A percentile compares a stretch with the other conserved stretches of the same genome.
phyloP scores from a whole-genome alignment of 2,888 invertebrate species.

The Pterostichus niger region DNA sequence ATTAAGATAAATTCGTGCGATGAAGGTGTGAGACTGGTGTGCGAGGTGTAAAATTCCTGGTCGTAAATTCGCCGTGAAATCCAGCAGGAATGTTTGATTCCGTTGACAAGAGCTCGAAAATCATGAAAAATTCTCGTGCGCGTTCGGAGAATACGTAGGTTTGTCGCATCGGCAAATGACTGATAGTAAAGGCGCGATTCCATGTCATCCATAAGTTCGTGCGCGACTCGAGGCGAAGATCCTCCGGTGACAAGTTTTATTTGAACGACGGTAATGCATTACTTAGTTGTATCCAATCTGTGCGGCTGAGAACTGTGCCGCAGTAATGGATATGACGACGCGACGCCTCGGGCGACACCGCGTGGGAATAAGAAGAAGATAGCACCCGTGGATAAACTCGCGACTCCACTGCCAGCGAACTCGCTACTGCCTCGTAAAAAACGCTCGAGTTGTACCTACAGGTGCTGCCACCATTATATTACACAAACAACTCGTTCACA shows the following conservation, averaged over 20 bases:
- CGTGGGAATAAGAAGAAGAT: conserved; percentile 54
- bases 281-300: conserved; percentile 63
- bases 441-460: background rate
- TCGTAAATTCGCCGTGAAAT: conserved; percentile 23
- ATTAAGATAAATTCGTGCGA: conserved; percentile 22
- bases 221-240: background rate
- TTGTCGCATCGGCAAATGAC: conserved; percentile 8
- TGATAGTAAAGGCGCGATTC: conserved; percentile 32
- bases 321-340: conserved; percentile 48
- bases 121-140: conserved; percentile 36
- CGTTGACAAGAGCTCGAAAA: conserved; percentile 40
- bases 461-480: background rate
- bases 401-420: too few species aligned
- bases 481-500: background rate
- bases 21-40: conserved; percentile 3
- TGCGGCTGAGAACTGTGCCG: conserved; percentile 36
- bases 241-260: conserved; percentile 55
- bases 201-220: conserved; percentile 43
- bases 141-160: background rate
- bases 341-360: conserved; percentile 18
- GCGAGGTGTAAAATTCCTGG: conserved; percentile 9
- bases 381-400: conserved; percentile 2
- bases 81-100: conserved; percentile 29
- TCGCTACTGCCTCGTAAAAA: background rate
- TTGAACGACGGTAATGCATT: conserved; percentile 63